These are phyloP conservation scores for Rhagoletis pomonella DNA, from an alignment of 1,140 invertebrate genomes.

Conservation along the genomic window DNA sequence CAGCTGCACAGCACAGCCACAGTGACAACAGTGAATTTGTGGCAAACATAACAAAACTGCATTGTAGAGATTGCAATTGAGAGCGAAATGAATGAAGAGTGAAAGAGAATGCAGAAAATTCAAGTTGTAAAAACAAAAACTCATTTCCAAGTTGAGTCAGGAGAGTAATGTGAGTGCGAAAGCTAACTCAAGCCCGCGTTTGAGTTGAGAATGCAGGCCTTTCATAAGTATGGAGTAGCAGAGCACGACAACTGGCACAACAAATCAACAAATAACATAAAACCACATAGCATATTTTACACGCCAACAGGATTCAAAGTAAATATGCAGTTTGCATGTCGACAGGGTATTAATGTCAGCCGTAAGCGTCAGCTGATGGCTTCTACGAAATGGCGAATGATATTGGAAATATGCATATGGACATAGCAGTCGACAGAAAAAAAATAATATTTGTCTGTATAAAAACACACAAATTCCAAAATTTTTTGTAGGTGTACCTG, in stretches of 20 bases:
- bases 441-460: too few species aligned
- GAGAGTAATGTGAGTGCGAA: not conserved
- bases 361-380: not conserved
- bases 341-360: conserved; percentile 21
- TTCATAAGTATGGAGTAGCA: not conserved
- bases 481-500: too few species aligned
- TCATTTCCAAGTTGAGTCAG: too few species aligned
- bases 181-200: not conserved
- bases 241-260: conserved; percentile 6
- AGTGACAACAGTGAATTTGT: not conserved
- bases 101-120: not conserved
- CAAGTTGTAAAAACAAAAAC: too few species aligned
- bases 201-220: not conserved
- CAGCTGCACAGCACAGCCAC: not conserved
- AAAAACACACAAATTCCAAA: too few species aligned
- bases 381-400: not conserved
- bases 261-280: conserved; percentile 29
- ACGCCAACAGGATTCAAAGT: conserved; percentile 32
- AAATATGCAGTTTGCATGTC: conserved; percentile 50
- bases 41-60: not conserved
- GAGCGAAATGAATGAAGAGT: not conserved
- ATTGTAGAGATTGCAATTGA: conserved; percentile 16
- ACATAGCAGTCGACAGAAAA: too few species aligned
- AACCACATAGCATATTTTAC: conserved; percentile 27
- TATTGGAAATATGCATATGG: not conserved